Evolutionary conservation across 2,113 vertebrate genomes (phyloP).

Genomic region (Sciurus niger): DNA sequence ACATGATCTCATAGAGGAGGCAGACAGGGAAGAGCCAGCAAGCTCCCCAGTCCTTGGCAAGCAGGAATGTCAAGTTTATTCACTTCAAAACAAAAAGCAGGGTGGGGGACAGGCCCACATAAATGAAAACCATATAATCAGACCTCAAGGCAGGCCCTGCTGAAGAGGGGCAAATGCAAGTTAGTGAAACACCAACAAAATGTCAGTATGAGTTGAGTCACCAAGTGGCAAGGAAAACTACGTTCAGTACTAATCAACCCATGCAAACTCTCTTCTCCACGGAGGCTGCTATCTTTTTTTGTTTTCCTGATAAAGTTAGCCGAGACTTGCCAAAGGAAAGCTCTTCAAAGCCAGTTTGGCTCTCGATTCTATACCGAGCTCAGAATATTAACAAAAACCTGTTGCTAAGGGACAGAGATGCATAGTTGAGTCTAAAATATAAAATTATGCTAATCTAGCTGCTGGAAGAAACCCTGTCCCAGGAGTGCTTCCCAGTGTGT

Average conservation of each 20-base stretch:
- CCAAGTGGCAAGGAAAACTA: conserved; percentile 58
- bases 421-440: conserved; percentile 54
- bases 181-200: neutral
- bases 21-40: neutral
- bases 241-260: neutral
- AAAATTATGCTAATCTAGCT: conserved; percentile 48
- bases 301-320: conserved; percentile 51
- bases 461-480: conserved; percentile 10
- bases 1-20: neutral
- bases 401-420: conserved; percentile 73
- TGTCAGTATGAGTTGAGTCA: conserved; percentile 52
- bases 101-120: neutral
- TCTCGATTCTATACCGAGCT: conserved; percentile 7
- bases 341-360: conserved; percentile 57
- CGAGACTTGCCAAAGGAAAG: conserved; percentile 58
- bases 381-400: conserved; percentile 73
- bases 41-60: conserved; percentile 4
- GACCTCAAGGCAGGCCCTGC: conserved; percentile 3
- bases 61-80: conserved; percentile 56
- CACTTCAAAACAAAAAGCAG: conserved; percentile 5
- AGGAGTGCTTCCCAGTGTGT: accelerated
- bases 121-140: conserved; percentile 40
- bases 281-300: neutral
- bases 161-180: neutral
- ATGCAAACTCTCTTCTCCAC: neutral